Evolutionary conservation across 2,888 invertebrate genomes (phyloP), one percentile per base, ranked within the genome.

Genomic region (Drosophila mimica): DNA sequence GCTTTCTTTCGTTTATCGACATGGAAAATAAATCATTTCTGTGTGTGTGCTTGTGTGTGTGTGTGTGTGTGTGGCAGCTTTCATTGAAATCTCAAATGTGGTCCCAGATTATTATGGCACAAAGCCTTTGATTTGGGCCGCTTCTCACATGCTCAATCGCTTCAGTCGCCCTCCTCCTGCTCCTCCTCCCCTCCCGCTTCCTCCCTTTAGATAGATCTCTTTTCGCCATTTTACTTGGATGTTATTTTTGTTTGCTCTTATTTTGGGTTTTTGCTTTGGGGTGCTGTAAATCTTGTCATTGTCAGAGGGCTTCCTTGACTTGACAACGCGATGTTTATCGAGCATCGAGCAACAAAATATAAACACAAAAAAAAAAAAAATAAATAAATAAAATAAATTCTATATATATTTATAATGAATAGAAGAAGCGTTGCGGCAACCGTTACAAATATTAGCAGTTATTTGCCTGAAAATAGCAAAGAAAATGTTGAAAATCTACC

Each of bases 1-100:
- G 76, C 76, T 83, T 81, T 76, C 81, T 86, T 76, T 71, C 80
- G 85, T 88, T 86, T 89, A 86, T 86, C 86, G 89, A 82, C 79
- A 75, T 82, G 85, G 80, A 82, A 84, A 89, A 86, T 86, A 86
- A 89, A 89, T 86, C 86, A 86, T 89, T 74, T 86, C 70, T 53
- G 38, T 60, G 49, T 48, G 70, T 49, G 52, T 62, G 60, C 36
- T 53, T 54, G 56, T 49, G 34, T 40, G 20, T 58, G 20, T 33
- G 49, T 60, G 4, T 43, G 28, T 70, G 70, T 38, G 56, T 60
- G 72, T 57, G 64, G 76, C 68, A 76, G 77, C 69, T 74, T 75
- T 89, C 88, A 89, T 83, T 87, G 82, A 85, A 87, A 79, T 85
- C 84, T 89, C 74, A 87, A 89, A 87, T 79, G 85, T 75, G 81